phyloP scores from a whole-genome alignment of 2,113 vertebrate species.

The Gymnarchus niloticus region DNA sequence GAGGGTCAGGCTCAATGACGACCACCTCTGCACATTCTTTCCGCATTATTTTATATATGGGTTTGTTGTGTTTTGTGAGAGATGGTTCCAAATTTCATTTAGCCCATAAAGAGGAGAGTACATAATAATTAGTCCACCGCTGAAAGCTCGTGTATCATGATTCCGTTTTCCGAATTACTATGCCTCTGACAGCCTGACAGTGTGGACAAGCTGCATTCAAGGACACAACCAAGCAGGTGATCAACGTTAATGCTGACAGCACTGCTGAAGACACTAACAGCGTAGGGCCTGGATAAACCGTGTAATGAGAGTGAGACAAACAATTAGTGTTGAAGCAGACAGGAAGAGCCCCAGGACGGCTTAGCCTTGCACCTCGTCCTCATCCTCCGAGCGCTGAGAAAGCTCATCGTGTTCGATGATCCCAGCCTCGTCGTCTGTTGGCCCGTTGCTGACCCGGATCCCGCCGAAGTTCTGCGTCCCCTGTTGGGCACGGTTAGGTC shows the following conservation, averaged over 20 bases:
- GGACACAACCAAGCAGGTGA: background rate
- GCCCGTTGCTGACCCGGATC: conserved; percentile 94
- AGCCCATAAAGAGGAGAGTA: background rate
- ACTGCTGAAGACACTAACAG: background rate
- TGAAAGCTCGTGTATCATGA: background rate
- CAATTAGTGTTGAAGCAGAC: background rate
- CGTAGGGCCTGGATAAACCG: background rate
- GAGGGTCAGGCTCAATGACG: background rate
- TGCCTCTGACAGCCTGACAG: background rate
- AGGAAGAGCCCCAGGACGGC: background rate
- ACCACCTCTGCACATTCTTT: background rate
- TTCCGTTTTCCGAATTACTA: background rate
- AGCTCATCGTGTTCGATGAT: conserved; percentile 98
- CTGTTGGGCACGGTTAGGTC: conserved; percentile 75
- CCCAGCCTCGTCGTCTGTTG: conserved; percentile 97
- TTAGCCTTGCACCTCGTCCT: conserved; percentile 79
- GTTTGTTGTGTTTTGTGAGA: background rate
- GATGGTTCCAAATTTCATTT: background rate
- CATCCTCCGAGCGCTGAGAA: conserved; percentile 93
- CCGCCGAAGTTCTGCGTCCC: conserved; percentile 97
- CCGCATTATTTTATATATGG: background rate
- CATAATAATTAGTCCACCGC: background rate
- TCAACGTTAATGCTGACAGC: background rate
- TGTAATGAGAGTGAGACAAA: background rate
- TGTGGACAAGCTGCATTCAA: background rate